These are phyloP conservation scores for Paralichthys olivaceus DNA, from an alignment of 2,113 vertebrate genomes.

Conservation along the genomic window DNA sequence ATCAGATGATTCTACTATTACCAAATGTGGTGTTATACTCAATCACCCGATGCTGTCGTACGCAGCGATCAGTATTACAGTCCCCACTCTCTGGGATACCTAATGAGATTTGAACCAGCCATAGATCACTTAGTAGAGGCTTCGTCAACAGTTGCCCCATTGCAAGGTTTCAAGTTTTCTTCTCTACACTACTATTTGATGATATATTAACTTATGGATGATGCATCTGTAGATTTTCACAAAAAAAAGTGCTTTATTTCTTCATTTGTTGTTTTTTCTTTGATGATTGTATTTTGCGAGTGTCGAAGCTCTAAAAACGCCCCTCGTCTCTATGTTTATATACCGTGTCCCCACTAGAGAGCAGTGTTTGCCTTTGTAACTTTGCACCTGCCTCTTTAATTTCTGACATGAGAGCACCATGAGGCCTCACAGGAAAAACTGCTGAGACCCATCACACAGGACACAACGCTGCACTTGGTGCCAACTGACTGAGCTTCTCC, in stretches of 20 bases:
- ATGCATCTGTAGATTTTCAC: constrained; percentile 62
- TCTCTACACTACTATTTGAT: constrained; percentile 61
- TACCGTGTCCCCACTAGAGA: constrained; percentile 71
- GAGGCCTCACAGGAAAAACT: constrained; percentile 21
- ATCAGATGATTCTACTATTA: constrained; percentile 55
- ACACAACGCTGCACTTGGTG: constrained; percentile 37
- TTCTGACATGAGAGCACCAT: constrained; percentile 22
- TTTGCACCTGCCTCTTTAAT: constrained; percentile 62
- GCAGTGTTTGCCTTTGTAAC: constrained; percentile 73
- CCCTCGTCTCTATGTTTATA: constrained; percentile 37
- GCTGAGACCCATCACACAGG: constrained; percentile 15
- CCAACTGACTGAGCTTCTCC: constrained; percentile 44
- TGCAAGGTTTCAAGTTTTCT: constrained; percentile 56
- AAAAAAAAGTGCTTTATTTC: constrained; percentile 61
- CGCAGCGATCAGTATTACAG: constrained; percentile 78
- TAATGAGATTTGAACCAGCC: constrained; percentile 55
- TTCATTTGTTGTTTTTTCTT: constrained; percentile 38
- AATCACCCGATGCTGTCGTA: constrained; percentile 61
- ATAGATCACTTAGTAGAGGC: constrained; percentile 52
- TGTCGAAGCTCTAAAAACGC: constrained; percentile 46
- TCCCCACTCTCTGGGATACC: constrained; percentile 49
- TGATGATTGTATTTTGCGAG: constrained; percentile 47
- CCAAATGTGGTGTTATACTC: constrained; percentile 72
- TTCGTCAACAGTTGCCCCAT: constrained; percentile 56
- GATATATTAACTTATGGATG: constrained; percentile 76